Evolutionary conservation across 1,140 invertebrate genomes (phyloP), one percentile per base, ranked within the genome.

Genomic region (Goniozus legneri): DNA sequence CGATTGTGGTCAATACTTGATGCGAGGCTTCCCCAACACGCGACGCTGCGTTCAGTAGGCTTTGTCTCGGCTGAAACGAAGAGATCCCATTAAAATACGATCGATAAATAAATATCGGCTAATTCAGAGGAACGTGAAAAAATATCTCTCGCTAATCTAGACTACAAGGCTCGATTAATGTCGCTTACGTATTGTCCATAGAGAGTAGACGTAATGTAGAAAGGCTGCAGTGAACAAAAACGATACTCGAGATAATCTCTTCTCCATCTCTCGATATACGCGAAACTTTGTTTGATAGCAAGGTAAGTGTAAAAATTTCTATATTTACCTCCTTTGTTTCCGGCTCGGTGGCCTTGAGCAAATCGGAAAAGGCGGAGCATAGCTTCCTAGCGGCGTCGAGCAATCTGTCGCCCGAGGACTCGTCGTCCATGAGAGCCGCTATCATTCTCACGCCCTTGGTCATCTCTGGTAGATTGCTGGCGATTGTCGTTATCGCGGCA

Each of bases 401-500:
- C 10, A 99, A 77, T 47, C 84, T 83, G 53, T 94, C 91, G 0
- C 93, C 93, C 58, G 85, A 86, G 27, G 84, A 77, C 1, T 80
- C 77, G 49, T 96, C 93, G 32, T 88, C 86, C 84, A 97, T 92
- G 0, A 98, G 78, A 0, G 95, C 92, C 7, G 96, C 95, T 54
- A 99, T 89, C 81, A 97, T 89, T 45, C 89, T 84, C 1, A 99
- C 93, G 35, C 88, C 94, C 62, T 92, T 91, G 0, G 94, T 92
- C 80, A 99, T 94, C 76, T 98, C 93, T 0, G 95, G 94, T 47
- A 99, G 78, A 62, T 97, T 98, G 43, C 86, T 92, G 7, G 95
- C 92, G 57, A 99, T 99, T 19, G 95, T 97, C 7, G 92, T 92
- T 45, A 99, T 95, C 6, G 97, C 96, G 0, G 93, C 91, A 0